phyloP scores from a whole-genome alignment of 2,797 vertebrate genomes.

The Melanotaenia trifasciata region DNA sequence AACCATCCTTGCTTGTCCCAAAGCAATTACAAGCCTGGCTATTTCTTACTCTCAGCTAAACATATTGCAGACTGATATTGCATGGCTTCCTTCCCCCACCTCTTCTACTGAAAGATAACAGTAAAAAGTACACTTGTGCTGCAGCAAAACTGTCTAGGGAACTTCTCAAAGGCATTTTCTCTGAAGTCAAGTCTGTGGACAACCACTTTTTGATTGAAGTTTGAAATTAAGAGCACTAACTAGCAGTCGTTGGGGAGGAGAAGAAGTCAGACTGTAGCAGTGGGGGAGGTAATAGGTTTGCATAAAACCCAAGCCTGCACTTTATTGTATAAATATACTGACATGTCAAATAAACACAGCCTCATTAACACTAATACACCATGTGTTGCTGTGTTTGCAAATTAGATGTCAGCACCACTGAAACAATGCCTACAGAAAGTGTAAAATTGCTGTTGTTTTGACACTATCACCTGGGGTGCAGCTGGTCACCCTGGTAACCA shows the following conservation, averaged over 20 bases:
- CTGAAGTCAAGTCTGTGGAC: constrained; percentile 63
- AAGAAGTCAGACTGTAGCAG: constrained; percentile 25
- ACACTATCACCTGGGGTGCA: background rate
- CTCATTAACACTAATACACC: background rate
- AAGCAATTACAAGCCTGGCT: constrained; percentile 81
- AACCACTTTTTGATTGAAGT: constrained; percentile 55
- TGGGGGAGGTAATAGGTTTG: constrained; percentile 42
- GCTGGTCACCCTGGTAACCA: constrained; percentile 3
- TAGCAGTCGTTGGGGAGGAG: constrained; percentile 25
- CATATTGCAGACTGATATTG: constrained; percentile 71
- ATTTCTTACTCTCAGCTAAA: constrained; percentile 76
- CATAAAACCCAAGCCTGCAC: constrained; percentile 8
- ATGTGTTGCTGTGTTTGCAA: background rate
- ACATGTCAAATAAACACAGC: background rate
- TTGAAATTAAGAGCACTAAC: constrained; percentile 60
- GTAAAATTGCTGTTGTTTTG: background rate
- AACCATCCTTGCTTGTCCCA: constrained; percentile 75
- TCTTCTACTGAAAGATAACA: constrained; percentile 62
- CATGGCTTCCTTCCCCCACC: constrained; percentile 66
- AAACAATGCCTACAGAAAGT: background rate
- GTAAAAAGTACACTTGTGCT: constrained; percentile 64
- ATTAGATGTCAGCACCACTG: background rate
- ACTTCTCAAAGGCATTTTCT: constrained; percentile 59
- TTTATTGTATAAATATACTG: constrained; percentile 12
- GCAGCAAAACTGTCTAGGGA: constrained; percentile 57